A percentile compares a stretch with the other conserved stretches of the same genome.
phyloP scores from a whole-genome alignment of 2,888 invertebrate genomes.

The Acrocera orbiculus region DNA sequence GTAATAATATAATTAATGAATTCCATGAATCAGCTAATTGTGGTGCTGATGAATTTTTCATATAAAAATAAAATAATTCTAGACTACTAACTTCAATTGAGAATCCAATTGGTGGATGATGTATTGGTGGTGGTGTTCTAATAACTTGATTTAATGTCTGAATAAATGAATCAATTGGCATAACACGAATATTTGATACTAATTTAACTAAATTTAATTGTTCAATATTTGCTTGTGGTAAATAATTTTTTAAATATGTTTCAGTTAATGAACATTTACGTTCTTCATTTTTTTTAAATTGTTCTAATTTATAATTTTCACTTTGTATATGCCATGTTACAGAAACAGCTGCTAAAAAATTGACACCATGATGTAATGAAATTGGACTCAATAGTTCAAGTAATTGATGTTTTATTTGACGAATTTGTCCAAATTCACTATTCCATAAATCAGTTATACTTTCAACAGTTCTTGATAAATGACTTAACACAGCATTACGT shows the following conservation, averaged over 20 bases:
- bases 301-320: constrained; percentile 29
- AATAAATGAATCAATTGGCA: constrained; percentile 69
- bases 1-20: constrained; percentile 52
- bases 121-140: constrained; percentile 50
- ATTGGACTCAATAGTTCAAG: constrained; percentile 71
- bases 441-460: constrained; percentile 68
- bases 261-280: constrained; percentile 18
- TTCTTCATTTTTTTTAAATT: constrained; percentile 20
- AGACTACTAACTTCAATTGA: constrained; percentile 63
- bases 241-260: constrained; percentile 25
- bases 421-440: constrained; percentile 39
- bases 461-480: constrained; percentile 63
- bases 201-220: constrained; percentile 63
- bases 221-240: constrained; percentile 41
- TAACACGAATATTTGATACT: constrained; percentile 60
- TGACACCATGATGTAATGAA: constrained; percentile 61
- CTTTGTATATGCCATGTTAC: constrained; percentile 69
- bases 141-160: constrained; percentile 67
- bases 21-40: constrained; percentile 64
- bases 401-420: constrained; percentile 52
- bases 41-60: constrained; percentile 46
- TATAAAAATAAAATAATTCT: constrained; percentile 62
- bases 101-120: constrained; percentile 37
- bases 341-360: constrained; percentile 65
- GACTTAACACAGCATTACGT: constrained; percentile 54